Evolutionary conservation across 2,888 invertebrate species (phyloP).

Genomic region (Drosophila prostipennis): DNA sequence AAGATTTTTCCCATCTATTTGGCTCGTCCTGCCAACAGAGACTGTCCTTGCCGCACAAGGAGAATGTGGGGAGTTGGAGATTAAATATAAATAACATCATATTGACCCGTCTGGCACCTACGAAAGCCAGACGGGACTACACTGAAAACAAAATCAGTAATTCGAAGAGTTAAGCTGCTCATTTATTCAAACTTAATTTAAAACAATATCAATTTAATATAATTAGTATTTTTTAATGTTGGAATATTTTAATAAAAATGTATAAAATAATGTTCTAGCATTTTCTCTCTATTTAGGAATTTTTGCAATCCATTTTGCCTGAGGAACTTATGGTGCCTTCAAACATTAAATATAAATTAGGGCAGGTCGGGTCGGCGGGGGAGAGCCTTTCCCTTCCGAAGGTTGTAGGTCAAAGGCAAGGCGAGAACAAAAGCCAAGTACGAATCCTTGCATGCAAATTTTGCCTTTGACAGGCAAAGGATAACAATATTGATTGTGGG

Average conservation of each 20-base stretch:
- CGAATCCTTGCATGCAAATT: slow-evolving; percentile 68
- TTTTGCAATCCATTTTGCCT: slow-evolving; percentile 22
- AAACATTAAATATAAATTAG: slow-evolving; percentile 75
- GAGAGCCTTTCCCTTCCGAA: background rate
- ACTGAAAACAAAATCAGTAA: background rate
- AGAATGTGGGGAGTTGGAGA: slow-evolving; percentile 18
- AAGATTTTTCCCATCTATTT: slow-evolving; percentile 27
- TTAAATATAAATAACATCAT: slow-evolving; percentile 67
- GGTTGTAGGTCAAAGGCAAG: slow-evolving; percentile 57
- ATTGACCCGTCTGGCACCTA: slow-evolving; percentile 65
- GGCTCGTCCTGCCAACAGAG: slow-evolving; percentile 1
- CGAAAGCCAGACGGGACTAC: slow-evolving; percentile 6
- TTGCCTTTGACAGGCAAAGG: slow-evolving; percentile 68
- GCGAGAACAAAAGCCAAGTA: slow-evolving; percentile 46
- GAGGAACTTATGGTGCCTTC: slow-evolving; percentile 29
- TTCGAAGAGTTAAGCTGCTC: too few species aligned
- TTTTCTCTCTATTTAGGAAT: background rate
- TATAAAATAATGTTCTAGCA: too few species aligned
- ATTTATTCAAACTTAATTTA: too few species aligned
- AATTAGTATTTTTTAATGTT: too few species aligned
- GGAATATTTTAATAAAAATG: too few species aligned
- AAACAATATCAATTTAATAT: too few species aligned
- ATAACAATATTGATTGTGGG: slow-evolving; percentile 71
- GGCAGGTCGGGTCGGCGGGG: slow-evolving; percentile 6
- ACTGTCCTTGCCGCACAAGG: slow-evolving; percentile 2